Percentiles rank a stretch among this genome's conserved stretches.
phyloP scores from a whole-genome alignment of 2,113 vertebrate species.

The Stegostoma tigrinum region DNA sequence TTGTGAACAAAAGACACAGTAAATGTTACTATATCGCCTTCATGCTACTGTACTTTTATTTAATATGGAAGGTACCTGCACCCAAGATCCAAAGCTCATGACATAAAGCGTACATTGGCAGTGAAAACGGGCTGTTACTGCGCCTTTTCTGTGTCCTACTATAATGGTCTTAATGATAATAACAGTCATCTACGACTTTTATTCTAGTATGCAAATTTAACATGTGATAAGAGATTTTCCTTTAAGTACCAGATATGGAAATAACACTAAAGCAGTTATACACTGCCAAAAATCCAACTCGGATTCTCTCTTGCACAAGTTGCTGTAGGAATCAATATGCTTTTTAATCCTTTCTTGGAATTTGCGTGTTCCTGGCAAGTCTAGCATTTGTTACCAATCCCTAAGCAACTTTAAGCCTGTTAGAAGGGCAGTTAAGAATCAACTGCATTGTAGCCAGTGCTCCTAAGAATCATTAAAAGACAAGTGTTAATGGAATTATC shows the following conservation, averaged over 20 bases:
- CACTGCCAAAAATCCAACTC: background rate
- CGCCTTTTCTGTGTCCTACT: background rate
- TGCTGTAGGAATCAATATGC: background rate
- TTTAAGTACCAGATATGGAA: background rate
- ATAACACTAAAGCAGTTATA: background rate
- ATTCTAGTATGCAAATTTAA: background rate
- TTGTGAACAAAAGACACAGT: background rate
- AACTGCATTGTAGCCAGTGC: no score
- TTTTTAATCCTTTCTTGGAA: no score
- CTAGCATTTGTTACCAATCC: no score
- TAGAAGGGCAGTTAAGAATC: no score
- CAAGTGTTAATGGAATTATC: background rate
- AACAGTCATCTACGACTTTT: background rate
- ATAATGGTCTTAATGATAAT: background rate
- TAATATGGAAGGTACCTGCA: background rate
- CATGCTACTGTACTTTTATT: background rate
- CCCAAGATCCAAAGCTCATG: background rate
- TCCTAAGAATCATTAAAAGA: background rate
- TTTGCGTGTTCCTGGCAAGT: no score
- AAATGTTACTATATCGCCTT: background rate
- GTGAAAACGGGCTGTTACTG: background rate
- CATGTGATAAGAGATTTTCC: background rate
- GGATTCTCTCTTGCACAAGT: background rate
- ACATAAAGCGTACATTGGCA: background rate
- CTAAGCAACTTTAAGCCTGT: no score